phyloP scores from a whole-genome alignment of 2,888 invertebrate genomes.

The Caenorhabditis doughertyi region DNA sequence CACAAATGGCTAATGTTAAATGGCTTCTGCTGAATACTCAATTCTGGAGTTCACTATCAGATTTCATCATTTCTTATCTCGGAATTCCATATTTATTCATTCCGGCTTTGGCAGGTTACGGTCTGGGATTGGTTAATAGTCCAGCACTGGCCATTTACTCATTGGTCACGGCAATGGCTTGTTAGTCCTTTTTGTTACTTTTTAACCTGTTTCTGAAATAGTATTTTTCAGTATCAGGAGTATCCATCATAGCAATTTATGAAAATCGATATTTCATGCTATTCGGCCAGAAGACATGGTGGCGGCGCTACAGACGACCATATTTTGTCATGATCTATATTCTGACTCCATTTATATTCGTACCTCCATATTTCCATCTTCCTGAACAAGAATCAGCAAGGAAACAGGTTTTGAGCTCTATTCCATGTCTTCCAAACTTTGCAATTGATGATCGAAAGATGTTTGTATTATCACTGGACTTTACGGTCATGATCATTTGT shows the following conservation, averaged over 20 bases:
- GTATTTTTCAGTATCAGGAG: neutral
- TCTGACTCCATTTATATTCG: neutral
- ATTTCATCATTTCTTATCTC: conserved; percentile 1
- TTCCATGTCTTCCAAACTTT: conserved; percentile 20
- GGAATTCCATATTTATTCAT: conserved; percentile 18
- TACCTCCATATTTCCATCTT: neutral
- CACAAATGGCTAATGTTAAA: conserved; percentile 19
- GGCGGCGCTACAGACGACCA: neutral
- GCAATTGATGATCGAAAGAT: conserved; percentile 1
- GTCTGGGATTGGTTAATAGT: conserved; percentile 11
- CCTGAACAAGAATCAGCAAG: neutral
- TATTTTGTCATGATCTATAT: neutral
- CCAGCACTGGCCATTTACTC: conserved; percentile 4
- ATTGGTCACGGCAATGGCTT: neutral
- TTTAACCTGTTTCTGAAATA: too few species aligned
- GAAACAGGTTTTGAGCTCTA: neutral
- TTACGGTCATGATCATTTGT: neutral
- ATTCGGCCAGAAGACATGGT: neutral
- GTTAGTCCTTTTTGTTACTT: neutral
- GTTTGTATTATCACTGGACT: conserved; percentile 21
- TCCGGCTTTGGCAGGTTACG: conserved; percentile 14
- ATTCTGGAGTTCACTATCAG: conserved; percentile 18
- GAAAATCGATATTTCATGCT: conserved; percentile 2
- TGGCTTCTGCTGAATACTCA: conserved; percentile 25
- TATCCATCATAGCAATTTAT: neutral